phyloP scores from a whole-genome alignment of 2,888 invertebrate species.

The Dolomedes plantarius region DNA sequence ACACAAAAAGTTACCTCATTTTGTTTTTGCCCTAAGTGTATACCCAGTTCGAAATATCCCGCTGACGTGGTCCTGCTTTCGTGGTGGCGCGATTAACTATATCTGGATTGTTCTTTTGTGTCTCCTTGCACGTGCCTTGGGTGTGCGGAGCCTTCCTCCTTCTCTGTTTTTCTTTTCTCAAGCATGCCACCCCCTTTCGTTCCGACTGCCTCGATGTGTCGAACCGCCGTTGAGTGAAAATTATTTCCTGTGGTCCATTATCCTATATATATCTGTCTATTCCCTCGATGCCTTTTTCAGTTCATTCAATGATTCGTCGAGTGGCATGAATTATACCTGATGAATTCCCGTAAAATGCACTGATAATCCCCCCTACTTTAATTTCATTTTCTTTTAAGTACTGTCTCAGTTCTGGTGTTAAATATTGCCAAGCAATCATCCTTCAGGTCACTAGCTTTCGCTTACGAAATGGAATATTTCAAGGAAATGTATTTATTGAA shows the following conservation, averaged over 20 bases:
- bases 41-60: neutral
- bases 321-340: too few relatives aligned
- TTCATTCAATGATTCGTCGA: slow-evolving; percentile 3
- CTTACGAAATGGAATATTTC: too few relatives aligned
- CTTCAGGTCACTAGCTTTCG: too few relatives aligned
- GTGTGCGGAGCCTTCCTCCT: slow-evolving; percentile 45
- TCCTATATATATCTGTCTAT: neutral
- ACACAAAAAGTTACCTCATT: neutral
- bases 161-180: slow-evolving; percentile 28
- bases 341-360: too few relatives aligned
- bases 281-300: neutral
- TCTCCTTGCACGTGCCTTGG: slow-evolving; percentile 68
- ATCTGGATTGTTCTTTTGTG: slow-evolving; percentile 14
- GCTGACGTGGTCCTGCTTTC: slow-evolving; percentile 51
- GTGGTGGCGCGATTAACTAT: slow-evolving; percentile 45
- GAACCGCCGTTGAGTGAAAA: slow-evolving; percentile 36
- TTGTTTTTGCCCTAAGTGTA: neutral
- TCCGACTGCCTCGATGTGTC: slow-evolving; percentile 62
- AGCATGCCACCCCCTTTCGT: slow-evolving; percentile 40
- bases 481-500: too few relatives aligned
- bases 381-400: too few relatives aligned
- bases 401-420: too few relatives aligned
- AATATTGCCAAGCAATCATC: too few relatives aligned
- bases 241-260: neutral
- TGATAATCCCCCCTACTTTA: too few relatives aligned